Percentiles rank a stretch among this genome's conserved stretches.
Evolutionary conservation across 2,113 vertebrate genomes (phyloP).

Genomic region (Oncorhynchus clarkii): DNA sequence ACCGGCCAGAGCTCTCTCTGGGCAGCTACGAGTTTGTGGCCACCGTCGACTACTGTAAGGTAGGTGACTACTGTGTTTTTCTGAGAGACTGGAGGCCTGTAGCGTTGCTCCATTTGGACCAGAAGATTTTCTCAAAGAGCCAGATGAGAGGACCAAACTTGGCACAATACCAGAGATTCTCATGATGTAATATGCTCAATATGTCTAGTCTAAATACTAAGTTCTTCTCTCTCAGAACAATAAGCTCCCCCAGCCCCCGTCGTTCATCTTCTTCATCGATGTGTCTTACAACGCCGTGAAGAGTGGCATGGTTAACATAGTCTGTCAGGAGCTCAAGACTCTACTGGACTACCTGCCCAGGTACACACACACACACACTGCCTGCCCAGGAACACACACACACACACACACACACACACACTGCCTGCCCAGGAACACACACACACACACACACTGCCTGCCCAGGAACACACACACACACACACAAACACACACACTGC

Average conservation of each 20-base stretch:
- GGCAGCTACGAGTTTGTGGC: constrained; percentile 96
- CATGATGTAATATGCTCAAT: too few species aligned
- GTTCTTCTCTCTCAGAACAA: constrained; percentile 82
- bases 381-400: not conserved
- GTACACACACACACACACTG: constrained; percentile 69
- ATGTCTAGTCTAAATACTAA: not conserved
- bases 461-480: constrained; percentile 24
- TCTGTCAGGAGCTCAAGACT: constrained; percentile 94
- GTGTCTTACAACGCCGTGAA: constrained; percentile 97
- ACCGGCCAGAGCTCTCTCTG: constrained; percentile 91
- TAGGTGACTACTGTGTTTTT: constrained; percentile 41
- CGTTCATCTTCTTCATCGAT: constrained; percentile 97
- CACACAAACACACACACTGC: not conserved
- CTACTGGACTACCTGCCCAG: constrained; percentile 92
- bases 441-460: not conserved
- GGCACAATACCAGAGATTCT: too few species aligned
- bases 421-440: not conserved
- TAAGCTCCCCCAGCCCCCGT: constrained; percentile 91
- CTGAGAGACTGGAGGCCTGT: not conserved
- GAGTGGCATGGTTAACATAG: constrained; percentile 89
- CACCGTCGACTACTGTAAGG: constrained; percentile 98
- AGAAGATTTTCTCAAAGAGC: not conserved
- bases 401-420: not conserved
- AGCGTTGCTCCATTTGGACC: not conserved
- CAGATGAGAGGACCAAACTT: not conserved